Percentiles rank a stretch among this genome's conserved stretches.
Evolutionary conservation across 2,113 vertebrate species (phyloP).

Genomic region (Oryzias melastigma): DNA sequence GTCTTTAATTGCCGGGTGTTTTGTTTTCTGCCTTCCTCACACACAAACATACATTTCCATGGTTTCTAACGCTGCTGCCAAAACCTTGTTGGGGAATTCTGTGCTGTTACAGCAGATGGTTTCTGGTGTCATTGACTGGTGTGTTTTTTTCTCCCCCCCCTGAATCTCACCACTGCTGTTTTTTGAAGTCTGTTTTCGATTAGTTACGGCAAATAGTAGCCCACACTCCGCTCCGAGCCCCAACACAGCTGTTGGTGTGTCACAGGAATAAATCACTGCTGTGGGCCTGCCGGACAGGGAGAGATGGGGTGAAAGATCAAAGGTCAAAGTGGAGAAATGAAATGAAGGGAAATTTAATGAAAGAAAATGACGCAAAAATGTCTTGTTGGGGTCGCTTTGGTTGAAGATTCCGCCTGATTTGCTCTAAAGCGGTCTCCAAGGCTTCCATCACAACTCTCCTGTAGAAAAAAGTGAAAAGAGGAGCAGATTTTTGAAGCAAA

Average conservation of each 20-base stretch:
- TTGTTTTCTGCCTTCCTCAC: neutral
- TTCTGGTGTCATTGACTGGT: conserved; percentile 64
- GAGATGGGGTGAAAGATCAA: conserved; percentile 63
- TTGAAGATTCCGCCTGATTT: accelerated
- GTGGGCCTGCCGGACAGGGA: conserved; percentile 59
- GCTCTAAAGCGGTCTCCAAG: neutral
- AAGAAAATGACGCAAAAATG: conserved; percentile 20
- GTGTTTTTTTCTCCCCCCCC: conserved; percentile 42
- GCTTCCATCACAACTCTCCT: neutral
- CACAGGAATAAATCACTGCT: conserved; percentile 80
- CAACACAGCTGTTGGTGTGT: conserved; percentile 82
- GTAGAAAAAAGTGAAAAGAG: conserved; percentile 16
- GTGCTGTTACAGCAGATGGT: conserved; percentile 39
- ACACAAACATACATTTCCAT: conserved; percentile 19
- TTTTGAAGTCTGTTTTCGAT: conserved; percentile 82
- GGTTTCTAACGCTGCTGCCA: conserved; percentile 53
- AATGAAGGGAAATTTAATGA: conserved; percentile 43
- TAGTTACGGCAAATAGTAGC: conserved; percentile 81
- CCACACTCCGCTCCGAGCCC: conserved; percentile 66
- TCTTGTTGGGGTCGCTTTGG: neutral
- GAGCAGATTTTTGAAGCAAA: conserved; percentile 29
- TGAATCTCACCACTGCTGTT: conserved; percentile 65
- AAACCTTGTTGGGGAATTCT: conserved; percentile 50
- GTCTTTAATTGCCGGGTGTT: too few species aligned
- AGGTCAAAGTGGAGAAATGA: conserved; percentile 52